Conservation (phyloP, 2,888 invertebrate species). For the Ashinkailepas kermadecensis region DNA sequence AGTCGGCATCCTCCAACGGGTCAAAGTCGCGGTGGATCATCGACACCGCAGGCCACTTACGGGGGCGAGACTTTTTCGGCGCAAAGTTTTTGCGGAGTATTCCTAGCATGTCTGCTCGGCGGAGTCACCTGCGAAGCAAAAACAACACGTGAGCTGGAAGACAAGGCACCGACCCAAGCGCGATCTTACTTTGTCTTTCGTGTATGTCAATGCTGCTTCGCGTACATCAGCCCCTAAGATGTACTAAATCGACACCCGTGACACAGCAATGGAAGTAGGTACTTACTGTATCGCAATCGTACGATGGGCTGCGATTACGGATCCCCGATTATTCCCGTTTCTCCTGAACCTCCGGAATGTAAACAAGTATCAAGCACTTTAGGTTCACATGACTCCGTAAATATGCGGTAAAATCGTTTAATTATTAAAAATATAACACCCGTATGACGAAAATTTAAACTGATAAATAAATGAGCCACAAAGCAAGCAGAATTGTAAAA, state of each 20-base stretch:
- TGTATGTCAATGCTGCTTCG: no score
- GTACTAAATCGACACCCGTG: not conserved
- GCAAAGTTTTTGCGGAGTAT: not conserved
- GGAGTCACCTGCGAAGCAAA: no score
- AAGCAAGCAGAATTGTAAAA: not conserved
- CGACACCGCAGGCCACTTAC: slow-evolving; percentile 5
- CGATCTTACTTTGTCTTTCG: no score
- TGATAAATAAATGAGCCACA: not conserved
- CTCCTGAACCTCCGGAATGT: not conserved
- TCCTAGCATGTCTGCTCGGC: not conserved
- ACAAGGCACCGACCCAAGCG: no score
- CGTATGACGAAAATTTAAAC: not conserved
- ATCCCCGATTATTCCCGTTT: no score
- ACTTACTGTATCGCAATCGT: no score
- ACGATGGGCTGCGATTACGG: no score
- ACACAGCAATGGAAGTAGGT: not conserved
- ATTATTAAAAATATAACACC: not conserved
- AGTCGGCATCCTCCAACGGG: not conserved
- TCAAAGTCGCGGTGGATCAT: slow-evolving; percentile 1
- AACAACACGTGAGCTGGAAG: no score
- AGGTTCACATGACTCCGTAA: not conserved
- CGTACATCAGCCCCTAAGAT: not conserved
- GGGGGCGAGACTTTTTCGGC: not conserved
- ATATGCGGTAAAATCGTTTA: not conserved
- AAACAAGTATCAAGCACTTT: not conserved